Conservation (phyloP, 1,140 invertebrate species). For the Eulimnadia texana region DNA sequence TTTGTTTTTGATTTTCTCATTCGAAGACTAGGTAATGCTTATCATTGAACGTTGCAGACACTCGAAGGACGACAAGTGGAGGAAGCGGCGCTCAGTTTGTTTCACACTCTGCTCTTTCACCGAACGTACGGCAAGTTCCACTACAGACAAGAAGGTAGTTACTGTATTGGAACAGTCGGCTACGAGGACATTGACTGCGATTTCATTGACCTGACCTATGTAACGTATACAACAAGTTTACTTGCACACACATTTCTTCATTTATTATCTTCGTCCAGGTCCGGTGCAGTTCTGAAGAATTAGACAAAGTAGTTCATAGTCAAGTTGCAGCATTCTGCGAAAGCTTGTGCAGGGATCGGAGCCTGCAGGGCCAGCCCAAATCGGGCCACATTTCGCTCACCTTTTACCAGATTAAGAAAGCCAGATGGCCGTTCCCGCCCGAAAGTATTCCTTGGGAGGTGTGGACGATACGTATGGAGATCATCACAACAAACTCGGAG, state of each 20-base stretch:
- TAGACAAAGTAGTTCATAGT: constrained; percentile 56
- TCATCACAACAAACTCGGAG: constrained; percentile 70
- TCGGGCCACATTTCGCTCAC: constrained; percentile 81
- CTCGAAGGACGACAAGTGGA: constrained; percentile 87
- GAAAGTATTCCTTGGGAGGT: constrained; percentile 94
- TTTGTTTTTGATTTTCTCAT: background rate
- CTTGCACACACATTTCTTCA: background rate
- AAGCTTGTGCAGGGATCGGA: constrained; percentile 42
- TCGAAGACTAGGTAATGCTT: background rate
- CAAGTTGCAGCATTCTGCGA: constrained; percentile 78
- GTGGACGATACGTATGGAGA: constrained; percentile 82
- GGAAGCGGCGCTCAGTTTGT: constrained; percentile 83
- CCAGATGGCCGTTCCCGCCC: constrained; percentile 68
- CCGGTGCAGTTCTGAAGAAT: constrained; percentile 65
- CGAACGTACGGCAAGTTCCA: constrained; percentile 87
- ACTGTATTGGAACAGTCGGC: constrained; percentile 85
- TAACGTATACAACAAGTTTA: constrained; percentile 28
- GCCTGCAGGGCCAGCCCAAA: constrained; percentile 40
- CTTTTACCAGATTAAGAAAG: constrained; percentile 84
- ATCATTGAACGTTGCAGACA: constrained; percentile 30
- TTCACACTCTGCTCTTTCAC: constrained; percentile 90
- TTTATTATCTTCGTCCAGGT: constrained; percentile 34
- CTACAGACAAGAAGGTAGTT: constrained; percentile 83
- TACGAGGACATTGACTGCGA: constrained; percentile 93
- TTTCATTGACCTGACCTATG: constrained; percentile 93